Base-by-base conservation (phyloP, 2,113 vertebrate genomes). In the Jaculus jaculus region DNA sequence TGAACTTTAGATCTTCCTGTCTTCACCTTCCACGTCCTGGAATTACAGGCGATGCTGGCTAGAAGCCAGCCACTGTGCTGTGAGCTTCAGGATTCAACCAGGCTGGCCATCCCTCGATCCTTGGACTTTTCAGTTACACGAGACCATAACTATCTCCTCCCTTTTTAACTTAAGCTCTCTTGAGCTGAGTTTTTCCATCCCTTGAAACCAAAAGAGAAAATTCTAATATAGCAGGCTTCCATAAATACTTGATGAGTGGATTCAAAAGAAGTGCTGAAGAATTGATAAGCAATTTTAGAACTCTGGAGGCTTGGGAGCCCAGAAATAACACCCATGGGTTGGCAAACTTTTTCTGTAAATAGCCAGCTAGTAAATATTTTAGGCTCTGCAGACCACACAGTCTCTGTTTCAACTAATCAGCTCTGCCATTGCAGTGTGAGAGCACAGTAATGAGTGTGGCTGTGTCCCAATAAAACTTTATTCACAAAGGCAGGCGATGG, bases 191-290 rank as follows among this genome's bases (percentile, higher is more conserved):
- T 73, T 69, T 91, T 73, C 68, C 42, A 74, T 89, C 74, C 30
- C 81, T 90, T 81, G 82, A 79, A 69, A 87, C 37, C 82, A 42
- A 94, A 80, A 74, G 87, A 94, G 77, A 96, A 82, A 84, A 91
- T 91, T 90, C 39, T 85, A 81, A 92, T 84, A 80, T 16, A 68
- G 81, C 81, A 93, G 92, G 39, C 60, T 28, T 75, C 84, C 75
- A 77, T 93, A 84, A 95, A 93, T 94, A 87, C 79, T 94, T 92
- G 80, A 96, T 92, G 65, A 94, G 47, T 73, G 51, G 81, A 90
- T 84, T 87, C 87, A 92, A 81, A 95, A 78, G 69, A 92, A 79
- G 32, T 79, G 34, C 82, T 94, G n/a, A 94, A 90, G 93, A 89
- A 92, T 5, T 94, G 92, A 92, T 84, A 95, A 92, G 88, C 65